Percentiles rank a stretch among this genome's conserved stretches.
Evolutionary conservation across 2,888 invertebrate species (phyloP).

Genomic region (Rhogogaster chlorosoma): DNA sequence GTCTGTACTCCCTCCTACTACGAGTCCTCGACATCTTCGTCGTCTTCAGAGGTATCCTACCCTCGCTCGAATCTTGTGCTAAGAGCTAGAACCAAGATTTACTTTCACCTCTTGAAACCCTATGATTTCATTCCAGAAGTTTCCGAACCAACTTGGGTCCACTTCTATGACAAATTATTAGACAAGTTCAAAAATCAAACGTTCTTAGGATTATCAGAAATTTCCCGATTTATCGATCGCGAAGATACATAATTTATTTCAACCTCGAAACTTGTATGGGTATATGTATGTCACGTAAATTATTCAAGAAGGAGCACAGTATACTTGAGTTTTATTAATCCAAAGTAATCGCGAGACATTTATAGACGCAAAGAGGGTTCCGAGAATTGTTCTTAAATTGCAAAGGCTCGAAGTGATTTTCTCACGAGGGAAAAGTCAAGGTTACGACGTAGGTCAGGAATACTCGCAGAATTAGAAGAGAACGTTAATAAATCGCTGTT

Average conservation of each 20-base stretch:
- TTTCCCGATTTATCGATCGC: neutral
- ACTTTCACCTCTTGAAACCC: constrained; percentile 33
- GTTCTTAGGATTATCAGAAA: neutral
- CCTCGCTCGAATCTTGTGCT: neutral
- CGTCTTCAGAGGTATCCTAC: neutral
- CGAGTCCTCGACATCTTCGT: neutral
- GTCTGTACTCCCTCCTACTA: neutral
- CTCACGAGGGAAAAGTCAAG: neutral
- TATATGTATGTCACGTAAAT: neutral
- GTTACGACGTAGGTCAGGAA: neutral
- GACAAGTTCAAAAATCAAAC: neutral
- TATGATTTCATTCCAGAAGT: neutral
- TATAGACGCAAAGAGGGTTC: neutral
- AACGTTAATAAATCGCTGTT: neutral
- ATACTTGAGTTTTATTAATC: neutral
- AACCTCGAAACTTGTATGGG: neutral
- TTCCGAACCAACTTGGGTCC: neutral
- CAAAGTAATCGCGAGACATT: neutral
- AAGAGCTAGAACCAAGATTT: neutral
- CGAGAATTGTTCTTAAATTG: neutral
- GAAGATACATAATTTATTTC: neutral
- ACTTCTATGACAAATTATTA: neutral
- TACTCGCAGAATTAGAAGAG: neutral
- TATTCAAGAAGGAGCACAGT: neutral
- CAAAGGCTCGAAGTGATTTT: neutral